Conservation (phyloP, 2,888 invertebrate genomes). For the Agonopterix subpropinquella region DNA sequence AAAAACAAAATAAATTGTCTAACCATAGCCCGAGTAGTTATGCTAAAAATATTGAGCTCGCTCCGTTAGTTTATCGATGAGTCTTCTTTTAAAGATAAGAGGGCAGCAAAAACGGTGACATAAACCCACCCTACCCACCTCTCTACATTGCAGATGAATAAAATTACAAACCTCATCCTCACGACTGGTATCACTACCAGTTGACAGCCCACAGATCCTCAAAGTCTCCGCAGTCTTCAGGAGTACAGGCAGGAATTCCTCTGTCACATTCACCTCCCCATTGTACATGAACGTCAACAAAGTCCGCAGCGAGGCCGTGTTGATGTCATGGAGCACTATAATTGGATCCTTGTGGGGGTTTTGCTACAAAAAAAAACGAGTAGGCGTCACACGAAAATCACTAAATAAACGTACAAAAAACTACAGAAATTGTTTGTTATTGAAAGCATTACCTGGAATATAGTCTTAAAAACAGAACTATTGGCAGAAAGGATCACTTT, state of each 20-base stretch:
- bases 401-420: constrained; percentile 8
- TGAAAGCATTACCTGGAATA: constrained; percentile 71
- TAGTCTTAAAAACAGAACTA: constrained; percentile 79
- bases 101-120: too few relatives aligned
- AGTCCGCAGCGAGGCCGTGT: constrained; percentile 78
- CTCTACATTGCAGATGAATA: not conserved
- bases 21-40: too few relatives aligned
- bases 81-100: too few relatives aligned
- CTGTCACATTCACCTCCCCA: constrained; percentile 83
- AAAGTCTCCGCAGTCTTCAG: constrained; percentile 81
- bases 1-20: too few relatives aligned
- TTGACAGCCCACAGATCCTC: constrained; percentile 81
- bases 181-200: constrained; percentile 66
- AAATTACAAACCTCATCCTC: constrained; percentile 25
- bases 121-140: too few relatives aligned
- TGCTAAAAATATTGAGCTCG: too few relatives aligned
- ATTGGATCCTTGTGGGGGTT: constrained; percentile 85
- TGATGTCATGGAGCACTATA: constrained; percentile 83
- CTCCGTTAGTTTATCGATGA: too few relatives aligned
- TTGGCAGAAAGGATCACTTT: constrained; percentile 82
- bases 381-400: constrained; percentile 45
- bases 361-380: constrained; percentile 72
- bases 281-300: constrained; percentile 83
- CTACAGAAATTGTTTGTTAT: constrained; percentile 1
- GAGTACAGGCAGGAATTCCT: constrained; percentile 80